A percentile compares a stretch with the other conserved stretches of the same genome.
Evolutionary conservation across 1,140 invertebrate species (phyloP).

Genomic region (Thrips palmi): DNA sequence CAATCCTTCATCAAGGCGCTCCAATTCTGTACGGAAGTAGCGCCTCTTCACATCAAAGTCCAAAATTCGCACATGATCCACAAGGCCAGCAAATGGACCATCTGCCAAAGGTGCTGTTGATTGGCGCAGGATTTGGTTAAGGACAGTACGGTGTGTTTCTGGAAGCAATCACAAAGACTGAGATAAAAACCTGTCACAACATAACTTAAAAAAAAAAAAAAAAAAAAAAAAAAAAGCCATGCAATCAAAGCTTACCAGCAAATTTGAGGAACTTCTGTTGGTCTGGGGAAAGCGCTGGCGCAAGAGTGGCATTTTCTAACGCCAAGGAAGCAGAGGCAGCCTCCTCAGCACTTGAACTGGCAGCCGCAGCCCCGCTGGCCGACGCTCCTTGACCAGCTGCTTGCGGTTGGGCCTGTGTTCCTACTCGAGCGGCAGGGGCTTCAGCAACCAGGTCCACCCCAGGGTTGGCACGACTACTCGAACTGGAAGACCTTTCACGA

Average conservation of each 20-base stretch:
- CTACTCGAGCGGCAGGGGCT: too few relatives aligned
- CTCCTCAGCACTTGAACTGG: too few relatives aligned
- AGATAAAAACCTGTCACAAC: neutral
- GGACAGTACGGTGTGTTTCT: conserved; percentile 76
- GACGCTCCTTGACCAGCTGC: too few relatives aligned
- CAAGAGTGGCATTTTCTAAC: neutral
- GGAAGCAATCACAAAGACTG: conserved; percentile 13
- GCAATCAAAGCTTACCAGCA: conserved; percentile 31
- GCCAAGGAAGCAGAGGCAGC: neutral
- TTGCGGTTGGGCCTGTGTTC: too few relatives aligned
- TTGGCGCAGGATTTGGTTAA: conserved; percentile 83
- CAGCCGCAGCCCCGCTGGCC: too few relatives aligned
- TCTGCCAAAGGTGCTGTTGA: conserved; percentile 69
- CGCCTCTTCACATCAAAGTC: conserved; percentile 87
- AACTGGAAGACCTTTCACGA: too few relatives aligned
- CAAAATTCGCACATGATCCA: conserved; percentile 73
- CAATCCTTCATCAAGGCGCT: conserved; percentile 58
- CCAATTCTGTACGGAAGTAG: conserved; percentile 77
- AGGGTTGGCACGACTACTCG: too few relatives aligned
- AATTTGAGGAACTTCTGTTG: conserved; percentile 65
- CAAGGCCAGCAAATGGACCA: conserved; percentile 75
- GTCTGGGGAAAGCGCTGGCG: conserved; percentile 26
- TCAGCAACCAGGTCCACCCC: too few relatives aligned
- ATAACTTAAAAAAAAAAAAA: neutral
- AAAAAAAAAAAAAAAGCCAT: conserved; percentile 1